Base-by-base conservation (phyloP, 2,797 vertebrate genomes). In the Neosilurus mollespiculum region DNA sequence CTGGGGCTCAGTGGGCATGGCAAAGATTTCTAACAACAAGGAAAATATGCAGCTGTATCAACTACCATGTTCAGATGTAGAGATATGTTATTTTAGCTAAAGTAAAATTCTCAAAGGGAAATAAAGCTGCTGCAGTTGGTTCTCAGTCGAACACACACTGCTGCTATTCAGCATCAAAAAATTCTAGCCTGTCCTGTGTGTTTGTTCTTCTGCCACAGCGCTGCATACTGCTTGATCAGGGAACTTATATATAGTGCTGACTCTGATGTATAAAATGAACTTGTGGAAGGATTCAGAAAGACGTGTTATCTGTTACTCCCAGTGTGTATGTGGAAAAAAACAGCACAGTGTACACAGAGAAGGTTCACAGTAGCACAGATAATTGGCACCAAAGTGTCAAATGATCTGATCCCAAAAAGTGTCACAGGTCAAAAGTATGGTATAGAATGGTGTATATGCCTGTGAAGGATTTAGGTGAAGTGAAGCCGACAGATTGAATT, bases 221-320 rank as follows among this genome's bases (percentile, higher is more conserved):
- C 73, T 75, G 69, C 30, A 56, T 79, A 80, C 70, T 76, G 83
- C 81, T 86, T 80, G 81, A 64, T 89, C 88, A 73, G 82, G 86
- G 82, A 84, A 81, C 49, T 77, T 83, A 61, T 83, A 89, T 82
- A 84, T 51, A 87, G 88, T 83, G 81, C 81, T 87, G 84, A 85
- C 78, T 82, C 71, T 3, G 43, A 75, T 82, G 37, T 64, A 26
- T 73, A 37, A 80, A 69, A 58, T 54, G 2, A 56, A 34, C 51
- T 20, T 65, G 37, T 80, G 11, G 51, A 66, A 80, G 51, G 14
- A 43, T 77, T 77, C 34, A 62, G 58, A 62, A 62, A 62, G 8
- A 9, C 5, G 43, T 43, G 43, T 43, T 67, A 22, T 9, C 9
- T 4, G 10, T 11, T 49, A 70, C 20, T 70, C 49, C 37, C 20